These are phyloP conservation scores for Pogonus chalceus DNA, from an alignment of 1,140 invertebrate species.

Conservation along the genomic window DNA sequence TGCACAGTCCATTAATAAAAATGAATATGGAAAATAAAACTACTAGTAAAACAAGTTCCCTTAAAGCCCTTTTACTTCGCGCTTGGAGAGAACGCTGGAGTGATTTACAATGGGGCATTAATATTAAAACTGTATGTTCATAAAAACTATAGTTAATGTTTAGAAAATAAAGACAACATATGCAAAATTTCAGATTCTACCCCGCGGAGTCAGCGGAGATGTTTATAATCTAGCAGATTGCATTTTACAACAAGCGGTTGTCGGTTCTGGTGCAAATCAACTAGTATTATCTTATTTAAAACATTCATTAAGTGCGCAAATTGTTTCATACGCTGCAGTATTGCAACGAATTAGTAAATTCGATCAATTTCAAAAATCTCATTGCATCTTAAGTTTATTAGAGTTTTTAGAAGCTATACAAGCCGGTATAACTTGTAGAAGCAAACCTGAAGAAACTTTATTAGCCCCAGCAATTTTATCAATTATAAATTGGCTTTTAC, in stretches of 20 bases:
- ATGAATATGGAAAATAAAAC: constrained; percentile 57
- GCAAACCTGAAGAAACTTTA: constrained; percentile 72
- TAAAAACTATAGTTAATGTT: neutral
- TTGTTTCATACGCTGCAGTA: constrained; percentile 83
- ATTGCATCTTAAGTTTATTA: constrained; percentile 76
- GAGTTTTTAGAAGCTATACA: constrained; percentile 77
- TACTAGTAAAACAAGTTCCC: constrained; percentile 71
- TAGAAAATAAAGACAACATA: neutral
- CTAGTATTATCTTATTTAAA: constrained; percentile 84
- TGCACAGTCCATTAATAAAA: constrained; percentile 5
- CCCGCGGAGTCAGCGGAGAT: constrained; percentile 79
- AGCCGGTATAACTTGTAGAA: constrained; percentile 50
- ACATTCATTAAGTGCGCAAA: constrained; percentile 80
- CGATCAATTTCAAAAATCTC: constrained; percentile 76
- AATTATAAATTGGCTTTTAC: constrained; percentile 71
- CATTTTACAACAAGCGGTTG: constrained; percentile 83
- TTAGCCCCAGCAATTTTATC: constrained; percentile 64
- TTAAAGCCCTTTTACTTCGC: constrained; percentile 74
- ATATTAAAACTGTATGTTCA: constrained; percentile 79
- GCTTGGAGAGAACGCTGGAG: constrained; percentile 93
- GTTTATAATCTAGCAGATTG: constrained; percentile 87
- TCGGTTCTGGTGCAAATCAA: constrained; percentile 83
- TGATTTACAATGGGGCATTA: constrained; percentile 90
- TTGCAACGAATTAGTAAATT: constrained; percentile 81
- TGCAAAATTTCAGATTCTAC: constrained; percentile 47